A percentile compares a stretch with the other conserved stretches of the same genome.
Conservation (phyloP, 2,888 invertebrate genomes). For the Phaedon cochleariae region DNA sequence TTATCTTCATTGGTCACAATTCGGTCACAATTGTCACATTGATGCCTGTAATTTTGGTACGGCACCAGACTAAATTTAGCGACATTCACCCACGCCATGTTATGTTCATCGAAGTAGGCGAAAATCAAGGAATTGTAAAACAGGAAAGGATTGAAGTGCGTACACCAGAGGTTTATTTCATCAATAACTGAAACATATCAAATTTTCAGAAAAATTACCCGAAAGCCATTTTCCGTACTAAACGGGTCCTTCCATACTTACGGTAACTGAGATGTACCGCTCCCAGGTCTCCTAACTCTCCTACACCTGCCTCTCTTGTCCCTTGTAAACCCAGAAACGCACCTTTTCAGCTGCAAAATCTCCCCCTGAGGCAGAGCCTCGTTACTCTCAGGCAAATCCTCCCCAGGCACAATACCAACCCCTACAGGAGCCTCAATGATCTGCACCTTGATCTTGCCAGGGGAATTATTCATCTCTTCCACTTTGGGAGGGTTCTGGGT, state of each 20-base stretch:
- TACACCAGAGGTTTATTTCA: no score
- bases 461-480: slow-evolving; percentile 35
- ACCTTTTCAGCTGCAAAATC: slow-evolving; percentile 50
- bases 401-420: slow-evolving; percentile 37
- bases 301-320: slow-evolving; percentile 60
- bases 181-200: not conserved
- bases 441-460: slow-evolving; percentile 53
- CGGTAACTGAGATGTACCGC: slow-evolving; percentile 40
- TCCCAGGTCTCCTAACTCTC: slow-evolving; percentile 52
- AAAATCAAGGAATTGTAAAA: no score
- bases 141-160: no score
- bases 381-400: slow-evolving; percentile 26
- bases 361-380: slow-evolving; percentile 47
- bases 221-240: not conserved
- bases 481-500: slow-evolving; percentile 12
- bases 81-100: no score
- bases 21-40: no score
- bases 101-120: no score
- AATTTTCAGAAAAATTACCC: not conserved
- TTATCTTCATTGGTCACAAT: no score
- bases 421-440: slow-evolving; percentile 43
- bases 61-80: no score
- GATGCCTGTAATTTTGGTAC: no score
- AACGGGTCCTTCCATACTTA: no score
- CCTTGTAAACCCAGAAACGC: slow-evolving; percentile 54